phyloP scores from a whole-genome alignment of 1,140 invertebrate species.

The Trichomalopsis sarcophagae region DNA sequence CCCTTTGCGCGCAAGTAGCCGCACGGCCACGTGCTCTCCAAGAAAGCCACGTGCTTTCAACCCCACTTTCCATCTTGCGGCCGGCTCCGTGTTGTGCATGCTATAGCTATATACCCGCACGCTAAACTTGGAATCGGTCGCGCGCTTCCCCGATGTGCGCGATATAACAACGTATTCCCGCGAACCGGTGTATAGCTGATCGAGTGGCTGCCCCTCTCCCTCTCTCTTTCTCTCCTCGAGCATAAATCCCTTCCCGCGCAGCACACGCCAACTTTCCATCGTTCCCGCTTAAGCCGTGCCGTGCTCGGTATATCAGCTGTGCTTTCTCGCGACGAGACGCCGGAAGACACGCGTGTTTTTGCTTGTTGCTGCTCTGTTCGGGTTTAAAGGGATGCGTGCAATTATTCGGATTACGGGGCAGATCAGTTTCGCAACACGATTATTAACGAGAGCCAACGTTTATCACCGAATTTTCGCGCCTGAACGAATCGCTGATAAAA shows the following conservation, averaged over 20 bases:
- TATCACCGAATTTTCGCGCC: no score
- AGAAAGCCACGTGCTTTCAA: slow-evolving; percentile 3
- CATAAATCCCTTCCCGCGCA: neutral
- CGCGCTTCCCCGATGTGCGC: neutral
- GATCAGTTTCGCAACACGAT: no score
- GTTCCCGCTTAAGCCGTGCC: neutral
- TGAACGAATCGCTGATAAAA: no score
- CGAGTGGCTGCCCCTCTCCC: neutral
- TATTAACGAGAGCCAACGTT: no score
- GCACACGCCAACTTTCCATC: slow-evolving; percentile 37
- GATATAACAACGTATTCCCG: neutral
- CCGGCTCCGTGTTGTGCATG: neutral
- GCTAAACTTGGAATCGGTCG: slow-evolving; percentile 10
- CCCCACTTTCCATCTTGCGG: slow-evolving; percentile 2
- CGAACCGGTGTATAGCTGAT: slow-evolving; percentile 5
- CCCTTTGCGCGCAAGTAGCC: neutral
- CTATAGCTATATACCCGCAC: neutral
- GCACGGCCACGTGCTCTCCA: neutral
- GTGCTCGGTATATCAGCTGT: neutral
- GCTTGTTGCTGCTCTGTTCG: neutral
- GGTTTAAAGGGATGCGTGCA: neutral
- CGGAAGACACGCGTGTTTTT: neutral
- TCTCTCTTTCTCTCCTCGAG: neutral
- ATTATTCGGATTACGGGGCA: no score
- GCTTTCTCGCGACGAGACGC: slow-evolving; percentile 15